Evolutionary conservation across 2,113 vertebrate genomes (phyloP), one percentile per base, ranked within the genome.

Genomic region (Pterophyllum scalare): DNA sequence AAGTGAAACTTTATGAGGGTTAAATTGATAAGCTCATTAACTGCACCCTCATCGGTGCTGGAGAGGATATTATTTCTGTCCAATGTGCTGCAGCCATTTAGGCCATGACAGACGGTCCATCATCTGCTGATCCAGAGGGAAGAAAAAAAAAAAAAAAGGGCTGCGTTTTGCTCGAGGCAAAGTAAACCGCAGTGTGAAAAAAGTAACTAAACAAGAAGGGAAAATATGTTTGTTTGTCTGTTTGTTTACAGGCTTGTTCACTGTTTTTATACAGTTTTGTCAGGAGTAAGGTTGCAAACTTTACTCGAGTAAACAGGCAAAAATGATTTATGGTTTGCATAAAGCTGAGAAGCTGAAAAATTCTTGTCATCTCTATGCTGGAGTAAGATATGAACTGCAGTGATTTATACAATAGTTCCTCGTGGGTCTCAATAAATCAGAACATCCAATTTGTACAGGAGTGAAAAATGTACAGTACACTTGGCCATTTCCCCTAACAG

Each of bases 381-480:
- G 86, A 91, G 85, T 88, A 60, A 94, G 91, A 89, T 31, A 77
- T 89, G 76, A 88, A 57, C 26, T 15, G 60, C 14, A 0, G 85
- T 94, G 92, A 94, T 93, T 89, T 92, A 94, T 84, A 79, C 33
- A 72, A 52, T 46, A 1, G 59, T 79, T 91, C 52, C 40, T 84
- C 79, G 1, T 19, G 31, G 56, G 54, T 80, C 61, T 60, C 90
- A n/a, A 94, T 95, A 94, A 95, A 95, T 94, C 93, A 93, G 64
- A 19, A 64, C 90, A 93, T 93, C 91, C 93, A 82, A 95, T 95
- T 92, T 94, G 87, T 86, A 70, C 76, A 62, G 82, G 84, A 81
- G 82, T 93, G 90, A 91, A 92, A 90, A 88, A 92, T 57, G 84
- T 81, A 86, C 84, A 65, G 85, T 80, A 58, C 75, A 70, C 54